A percentile compares a stretch with the other conserved stretches of the same genome.
Evolutionary conservation across 2,888 invertebrate genomes (phyloP).

Genomic region (Scrobipalpa costella): DNA sequence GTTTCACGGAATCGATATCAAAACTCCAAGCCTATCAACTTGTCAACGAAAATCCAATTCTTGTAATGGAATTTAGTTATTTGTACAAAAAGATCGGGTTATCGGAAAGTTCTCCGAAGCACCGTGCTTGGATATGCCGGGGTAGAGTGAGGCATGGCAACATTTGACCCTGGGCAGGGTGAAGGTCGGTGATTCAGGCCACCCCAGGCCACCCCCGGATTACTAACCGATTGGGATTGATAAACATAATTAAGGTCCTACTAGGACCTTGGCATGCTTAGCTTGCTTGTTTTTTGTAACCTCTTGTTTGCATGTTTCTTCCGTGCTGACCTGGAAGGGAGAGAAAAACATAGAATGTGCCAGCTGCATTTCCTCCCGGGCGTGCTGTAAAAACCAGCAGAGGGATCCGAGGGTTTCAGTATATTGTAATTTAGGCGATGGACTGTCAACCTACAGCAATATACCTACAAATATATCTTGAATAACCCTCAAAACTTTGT

Average conservation of each 20-base stretch:
- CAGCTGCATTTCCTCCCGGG: no score
- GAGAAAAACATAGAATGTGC: no score
- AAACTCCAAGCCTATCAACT: not conserved
- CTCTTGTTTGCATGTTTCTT: not conserved
- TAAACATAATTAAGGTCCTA: conserved; percentile 18
- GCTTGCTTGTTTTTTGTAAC: not conserved
- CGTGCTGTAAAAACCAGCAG: no score
- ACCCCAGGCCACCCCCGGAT: conserved; percentile 38
- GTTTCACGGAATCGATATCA: not conserved
- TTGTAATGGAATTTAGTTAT: conserved; percentile 19
- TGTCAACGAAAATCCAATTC: conserved; percentile 21
- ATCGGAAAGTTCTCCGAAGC: conserved; percentile 17
- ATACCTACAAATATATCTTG: no score
- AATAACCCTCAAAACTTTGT: no score
- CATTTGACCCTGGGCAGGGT: conserved; percentile 38
- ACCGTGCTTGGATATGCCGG: not conserved
- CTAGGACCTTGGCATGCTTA: conserved; percentile 11
- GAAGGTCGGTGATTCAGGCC: conserved; percentile 60
- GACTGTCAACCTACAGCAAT: no score
- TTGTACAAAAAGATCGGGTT: conserved; percentile 19
- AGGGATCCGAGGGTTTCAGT: no score
- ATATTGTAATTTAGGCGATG: no score
- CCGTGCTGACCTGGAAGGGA: no score
- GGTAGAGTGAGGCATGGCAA: not conserved
- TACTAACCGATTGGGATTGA: conserved; percentile 21